Base-by-base conservation (phyloP, 2,888 invertebrate genomes). In the Ramazzottius varieornatus region DNA sequence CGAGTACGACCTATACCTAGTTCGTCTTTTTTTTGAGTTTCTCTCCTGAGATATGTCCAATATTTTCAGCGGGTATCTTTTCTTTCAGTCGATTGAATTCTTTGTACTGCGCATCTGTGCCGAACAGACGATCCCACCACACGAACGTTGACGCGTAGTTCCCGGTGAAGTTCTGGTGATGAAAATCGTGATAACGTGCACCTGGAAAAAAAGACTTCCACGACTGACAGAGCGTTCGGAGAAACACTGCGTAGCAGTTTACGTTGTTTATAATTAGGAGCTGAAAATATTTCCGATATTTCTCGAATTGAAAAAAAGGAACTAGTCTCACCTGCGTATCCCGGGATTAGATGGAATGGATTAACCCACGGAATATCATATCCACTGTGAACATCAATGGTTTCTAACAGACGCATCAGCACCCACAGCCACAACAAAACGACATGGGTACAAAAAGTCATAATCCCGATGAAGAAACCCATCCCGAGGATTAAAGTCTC, bases 371-470 rank as follows among this genome's bases (percentile, higher is more conserved):
- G 72, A 33, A 73, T 65, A 68, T 73, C 71, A 66, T 73, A 73
- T 16, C 73, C 73, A 67, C 70, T 70, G 70, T 73, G 73, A 0
- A 74, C 73, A 67, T 73, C 73, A 33, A 73, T 71, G 24, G 73
- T 73, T 67, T 73, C 73, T 46, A 73, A 66, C 32, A 73, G 69
- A 1, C 73, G 67, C 16, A 73, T 68, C 1, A 68, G 66, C 32
- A 73, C 71, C 73, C 73, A 73, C 2, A 67, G 69, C 73, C 73
- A 73, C 66, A 73, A 65, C 65, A 73, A 63, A 4, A 72, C 66
- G 54, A 74, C 32, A 67, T 73, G 73, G 67, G 71, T 72, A 63
- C 71, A 69, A 34, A 73, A 67, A 32, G 70, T 63, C 66, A 73
- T 29, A 46, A 73, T 69, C 2, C 73, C 73, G n/a, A 69, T 66